Conservation (phyloP, 2,113 vertebrate species). For the Rana temporaria region DNA sequence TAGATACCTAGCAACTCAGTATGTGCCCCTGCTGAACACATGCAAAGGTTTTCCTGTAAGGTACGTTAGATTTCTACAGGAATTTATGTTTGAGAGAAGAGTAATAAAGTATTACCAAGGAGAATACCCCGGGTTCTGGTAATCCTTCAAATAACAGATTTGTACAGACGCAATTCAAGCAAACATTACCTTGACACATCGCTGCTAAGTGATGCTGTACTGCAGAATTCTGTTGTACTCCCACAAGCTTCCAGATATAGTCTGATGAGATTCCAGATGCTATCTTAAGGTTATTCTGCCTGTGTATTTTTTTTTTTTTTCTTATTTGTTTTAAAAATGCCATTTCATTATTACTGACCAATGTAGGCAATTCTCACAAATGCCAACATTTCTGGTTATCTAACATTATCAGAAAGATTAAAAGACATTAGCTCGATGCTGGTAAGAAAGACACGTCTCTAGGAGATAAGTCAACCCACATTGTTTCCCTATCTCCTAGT, state of each 20-base stretch:
- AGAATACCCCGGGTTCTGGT: not conserved
- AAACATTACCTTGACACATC: not conserved
- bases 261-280: not conserved
- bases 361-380: not conserved
- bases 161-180: not conserved
- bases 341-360: slow-evolving; percentile 12
- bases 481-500: slow-evolving; percentile 26
- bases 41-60: no score
- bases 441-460: not conserved
- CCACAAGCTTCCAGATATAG: not conserved
- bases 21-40: no score
- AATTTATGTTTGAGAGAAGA: no score
- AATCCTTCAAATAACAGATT: slow-evolving; percentile 24
- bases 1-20: no score
- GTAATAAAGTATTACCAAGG: no score
- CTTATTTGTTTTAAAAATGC: not conserved
- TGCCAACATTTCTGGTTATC: not conserved
- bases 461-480: not conserved
- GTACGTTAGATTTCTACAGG: no score
- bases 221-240: not conserved
- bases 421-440: not conserved
- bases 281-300: not conserved
- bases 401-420: slow-evolving; percentile 12
- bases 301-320: not conserved
- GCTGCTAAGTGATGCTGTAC: not conserved